phyloP scores from a whole-genome alignment of 53 echinoderm and acorn worm species.

The Holothuria leucospilota region DNA sequence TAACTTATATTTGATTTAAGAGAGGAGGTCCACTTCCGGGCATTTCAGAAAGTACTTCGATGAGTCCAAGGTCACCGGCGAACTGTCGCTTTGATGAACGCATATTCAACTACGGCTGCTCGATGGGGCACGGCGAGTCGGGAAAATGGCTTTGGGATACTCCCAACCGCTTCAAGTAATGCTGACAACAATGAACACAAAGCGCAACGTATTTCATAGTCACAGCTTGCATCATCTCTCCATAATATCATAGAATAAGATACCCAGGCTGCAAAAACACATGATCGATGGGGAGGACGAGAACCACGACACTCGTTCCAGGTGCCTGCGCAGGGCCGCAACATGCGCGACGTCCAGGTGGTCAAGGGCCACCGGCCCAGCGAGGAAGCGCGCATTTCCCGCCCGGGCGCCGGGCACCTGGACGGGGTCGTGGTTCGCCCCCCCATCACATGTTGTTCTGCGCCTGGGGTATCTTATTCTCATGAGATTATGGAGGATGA shows the following conservation, averaged over 20 bases:
- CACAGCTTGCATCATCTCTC: conserved; percentile 27
- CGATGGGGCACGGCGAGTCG: conserved; percentile 47
- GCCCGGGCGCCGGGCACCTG: too few species aligned
- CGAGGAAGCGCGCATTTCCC: too few species aligned
- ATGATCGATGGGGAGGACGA: too few species aligned
- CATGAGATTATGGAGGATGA: conserved; percentile 53
- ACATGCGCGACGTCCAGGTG: too few species aligned
- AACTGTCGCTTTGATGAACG: conserved; percentile 10
- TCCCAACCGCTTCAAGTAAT: conserved; percentile 49
- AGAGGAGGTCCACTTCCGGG: too few species aligned
- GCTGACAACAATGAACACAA: conserved; percentile 51
- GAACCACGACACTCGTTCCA: background rate
- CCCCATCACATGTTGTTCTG: too few species aligned
- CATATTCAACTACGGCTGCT: conserved; percentile 51
- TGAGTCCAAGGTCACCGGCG: conserved; percentile 36
- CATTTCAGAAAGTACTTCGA: conserved; percentile 9
- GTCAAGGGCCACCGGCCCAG: too few species aligned
- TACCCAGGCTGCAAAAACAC: too few species aligned
- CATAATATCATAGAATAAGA: conserved; percentile 54
- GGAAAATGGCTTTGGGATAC: conserved; percentile 40
- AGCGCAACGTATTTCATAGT: conserved; percentile 39
- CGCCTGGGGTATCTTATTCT: conserved; percentile 51
- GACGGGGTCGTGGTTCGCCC: background rate
- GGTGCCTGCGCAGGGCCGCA: too few species aligned
- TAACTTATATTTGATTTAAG: too few species aligned